A percentile compares a stretch with the other conserved stretches of the same genome.
phyloP scores from a whole-genome alignment of 2,888 invertebrate genomes.

The Stenoptilia bipunctidactyla region DNA sequence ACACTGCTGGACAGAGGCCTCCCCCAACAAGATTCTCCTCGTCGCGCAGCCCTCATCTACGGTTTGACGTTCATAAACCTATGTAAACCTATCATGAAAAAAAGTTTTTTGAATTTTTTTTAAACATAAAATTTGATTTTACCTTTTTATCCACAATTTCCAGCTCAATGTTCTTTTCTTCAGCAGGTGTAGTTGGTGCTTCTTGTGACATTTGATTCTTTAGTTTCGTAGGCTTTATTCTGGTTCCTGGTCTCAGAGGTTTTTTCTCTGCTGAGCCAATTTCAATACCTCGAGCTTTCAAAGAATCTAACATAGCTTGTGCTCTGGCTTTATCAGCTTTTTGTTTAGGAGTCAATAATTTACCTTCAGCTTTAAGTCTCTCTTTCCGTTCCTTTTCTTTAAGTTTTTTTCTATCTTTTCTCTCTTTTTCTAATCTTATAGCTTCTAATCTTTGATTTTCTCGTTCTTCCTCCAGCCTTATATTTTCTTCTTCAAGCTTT shows the following conservation, averaged over 20 bases:
- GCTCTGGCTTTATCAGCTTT: conserved; percentile 91
- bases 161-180: conserved; percentile 59
- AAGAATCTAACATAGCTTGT: conserved; percentile 87
- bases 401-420: conserved; percentile 88
- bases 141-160: conserved; percentile 67
- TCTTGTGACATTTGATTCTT: conserved; percentile 75
- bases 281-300: conserved; percentile 90
- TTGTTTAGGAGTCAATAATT: conserved; percentile 92
- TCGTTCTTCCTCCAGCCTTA: conserved; percentile 79
- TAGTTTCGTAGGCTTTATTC: conserved; percentile 78
- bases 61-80: no score
- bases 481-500: conserved; percentile 85
- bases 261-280: conserved; percentile 79
- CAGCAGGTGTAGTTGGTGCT: conserved; percentile 54
- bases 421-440: conserved; percentile 85
- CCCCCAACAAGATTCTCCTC: no score
- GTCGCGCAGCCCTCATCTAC: no score
- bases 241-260: conserved; percentile 77
- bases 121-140: not conserved
- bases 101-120: not conserved
- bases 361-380: conserved; percentile 95
- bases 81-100: no score
- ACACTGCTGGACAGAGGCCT: no score
- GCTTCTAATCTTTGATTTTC: conserved; percentile 81
- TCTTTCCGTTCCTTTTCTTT: conserved; percentile 95